Evolutionary conservation across 2,113 vertebrate species (phyloP), one percentile per base, ranked within the genome.

Genomic region (Parus major): DNA sequence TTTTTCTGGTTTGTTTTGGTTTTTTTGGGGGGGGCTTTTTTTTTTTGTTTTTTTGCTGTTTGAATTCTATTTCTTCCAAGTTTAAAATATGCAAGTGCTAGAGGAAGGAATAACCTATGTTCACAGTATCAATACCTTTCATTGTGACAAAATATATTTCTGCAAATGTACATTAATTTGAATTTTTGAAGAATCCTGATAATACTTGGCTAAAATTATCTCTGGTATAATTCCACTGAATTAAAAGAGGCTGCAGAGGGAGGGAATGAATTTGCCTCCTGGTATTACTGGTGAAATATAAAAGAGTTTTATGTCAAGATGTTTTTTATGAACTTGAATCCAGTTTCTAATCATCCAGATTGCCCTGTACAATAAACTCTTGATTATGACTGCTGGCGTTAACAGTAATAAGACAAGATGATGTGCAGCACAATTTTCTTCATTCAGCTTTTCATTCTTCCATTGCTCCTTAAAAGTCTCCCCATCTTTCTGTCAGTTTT

Each of bases 311-410:
- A 97, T 97, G 96, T 97, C 96, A 97, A 97, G 97, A 97, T 97
- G 96, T 97, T 98, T 97, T 97, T 98, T 97, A 98, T 98, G 97
- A 98, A 98, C 97, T 98, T 95, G 97, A 98, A 98, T 98, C 96
- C 96, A 97, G 95, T 97, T 98, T 97, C 97, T 98, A 98, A 98
- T 98, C 98, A 98, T 98, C 98, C 97, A 98, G 97, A 98, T 98
- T 98, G 97, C 98, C 97, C 97, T 97, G 97, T 98, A 98, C 98
- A 98, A 98, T 98, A 98, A 98, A 98, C 97, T 97, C 97, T 97
- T 98, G 98, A 98, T 98, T 98, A 97, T 97, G 98, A 97, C 97
- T 98, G 98, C 97, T 98, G 97, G 97, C 96, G 92, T 98, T 97
- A 97, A 98, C 98, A 98, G 97, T 97, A 97, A 98, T 97, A 98